Evolutionary conservation across 1,140 invertebrate genomes (phyloP), one percentile per base, ranked within the genome.

Genomic region (Tribolium madens): DNA sequence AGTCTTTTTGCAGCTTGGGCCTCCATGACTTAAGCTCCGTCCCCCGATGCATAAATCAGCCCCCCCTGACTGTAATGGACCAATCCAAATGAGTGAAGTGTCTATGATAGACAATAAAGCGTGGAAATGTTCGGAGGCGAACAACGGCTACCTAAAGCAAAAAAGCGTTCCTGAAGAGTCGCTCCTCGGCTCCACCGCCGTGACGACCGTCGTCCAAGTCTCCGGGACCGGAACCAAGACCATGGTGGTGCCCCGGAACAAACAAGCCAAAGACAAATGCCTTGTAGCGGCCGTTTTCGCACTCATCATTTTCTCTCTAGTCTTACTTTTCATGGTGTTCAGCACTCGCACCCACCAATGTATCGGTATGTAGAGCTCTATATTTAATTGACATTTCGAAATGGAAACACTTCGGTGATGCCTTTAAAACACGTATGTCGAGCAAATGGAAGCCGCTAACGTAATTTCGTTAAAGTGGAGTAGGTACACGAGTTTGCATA

Each of bases 191-290:
- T 42, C 72, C 10, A 71, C 64, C 3, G 64, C 81, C n/a, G 79
- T 81, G 2, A 81, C 75, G 21, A 80, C 83, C 1, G 81, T 84
- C 9, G 83, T 84, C 14, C 81, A 83, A 76, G 78, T 84, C 60
- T 79, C 81, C 69, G 52, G 77, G 1, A 78, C 73, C 70, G 79
- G 82, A 60, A 79, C 82, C 6, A 79, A 81, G 71, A 84, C 83
- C 2, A 79, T 81, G 80, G 81, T 84, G 9, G 57, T 83, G 46
- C 78, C 79, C 13, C 47, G 75, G 26, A 48, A 48, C 2, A 80
- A 79, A 36, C 72, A 74, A 14, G 78, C 78, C 17, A 83, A 81
- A 72, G 81, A 83, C 78, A 81, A 82, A 74, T 82, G 82, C 57
- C 76, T 84, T 14, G 71, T 84, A 10, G 78, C 80, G 9, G 57